Conservation (phyloP, 2,888 invertebrate species). For the Fragum fragum region DNA sequence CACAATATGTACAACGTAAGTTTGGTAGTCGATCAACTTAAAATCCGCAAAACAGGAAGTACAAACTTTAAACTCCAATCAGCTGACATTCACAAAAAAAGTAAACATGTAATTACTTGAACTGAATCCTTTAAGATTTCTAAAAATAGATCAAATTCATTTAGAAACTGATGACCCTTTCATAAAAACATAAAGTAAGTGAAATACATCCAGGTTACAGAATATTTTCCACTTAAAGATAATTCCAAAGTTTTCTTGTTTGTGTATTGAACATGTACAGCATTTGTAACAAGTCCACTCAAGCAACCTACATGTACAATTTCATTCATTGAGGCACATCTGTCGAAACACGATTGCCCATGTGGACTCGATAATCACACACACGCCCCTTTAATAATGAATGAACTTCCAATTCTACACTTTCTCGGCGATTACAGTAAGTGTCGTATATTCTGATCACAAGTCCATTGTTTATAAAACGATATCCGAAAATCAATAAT, state of each 20-base stretch:
- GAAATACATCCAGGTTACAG: not conserved
- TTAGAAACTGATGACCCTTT: conserved; percentile 1
- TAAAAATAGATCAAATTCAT: conserved; percentile 63
- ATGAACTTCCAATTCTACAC: conserved; percentile 8
- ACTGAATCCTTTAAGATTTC: conserved; percentile 58
- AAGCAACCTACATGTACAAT: conserved; percentile 58
- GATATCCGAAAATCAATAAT: conserved; percentile 55
- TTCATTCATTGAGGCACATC: conserved; percentile 67
- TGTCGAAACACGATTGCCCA: conserved; percentile 46
- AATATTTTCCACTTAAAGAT: not conserved
- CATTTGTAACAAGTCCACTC: conserved; percentile 39
- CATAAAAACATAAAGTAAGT: not conserved
- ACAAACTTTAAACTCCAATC: conserved; percentile 39
- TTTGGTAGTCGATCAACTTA: not conserved
- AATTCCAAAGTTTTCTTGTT: conserved; percentile 12
- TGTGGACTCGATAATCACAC: conserved; percentile 14
- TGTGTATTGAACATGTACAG: not conserved
- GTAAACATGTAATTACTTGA: conserved; percentile 65
- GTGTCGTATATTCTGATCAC: conserved; percentile 3
- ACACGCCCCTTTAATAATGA: conserved; percentile 24
- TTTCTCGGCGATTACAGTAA: not conserved
- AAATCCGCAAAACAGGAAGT: conserved; percentile 60
- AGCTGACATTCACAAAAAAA: conserved; percentile 48
- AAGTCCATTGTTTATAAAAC: conserved; percentile 34
- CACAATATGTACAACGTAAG: not conserved